Evolutionary conservation across 2,888 invertebrate genomes (phyloP), one percentile per base, ranked within the genome.

Genomic region (Temnothorax ravouxi): DNA sequence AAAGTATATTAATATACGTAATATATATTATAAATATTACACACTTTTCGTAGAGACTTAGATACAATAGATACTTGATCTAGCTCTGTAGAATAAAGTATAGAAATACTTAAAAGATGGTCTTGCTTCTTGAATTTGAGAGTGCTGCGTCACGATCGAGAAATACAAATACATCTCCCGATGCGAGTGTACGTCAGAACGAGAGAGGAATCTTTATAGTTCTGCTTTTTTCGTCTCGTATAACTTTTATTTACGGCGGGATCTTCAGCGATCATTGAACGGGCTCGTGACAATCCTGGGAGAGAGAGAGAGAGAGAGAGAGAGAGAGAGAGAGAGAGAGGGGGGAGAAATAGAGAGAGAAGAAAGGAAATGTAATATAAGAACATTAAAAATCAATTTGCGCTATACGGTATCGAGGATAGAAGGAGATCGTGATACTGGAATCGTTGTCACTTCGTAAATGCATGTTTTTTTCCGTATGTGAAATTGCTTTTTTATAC

Each of bases 221-320:
- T 62, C 67, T 71, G 80, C 83, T 83, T 88, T 83, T 89, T 88
- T 85, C 75, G 81, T 80, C 80, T 72, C 41, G 44, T 66, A 87
- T 71, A 85, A 81, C 84, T 89, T 88, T 89, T 89, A 89, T 89
- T 88, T 89, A 84, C 86, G 77, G 72, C 79, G 4, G 67, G 71
- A 54, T 44, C 81, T 61, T 81, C 74, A 81, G 66, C 84, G 89
- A 88, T 86, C 87, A 81, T 79, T 81, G 86, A 89, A 89, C 84
- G 84, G 79, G 79, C 72, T 76, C 83, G 81, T 89, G 86, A 86
- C 86, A 84, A 87, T 64, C 61, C 6, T 25, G 50, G 11, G 50
- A 38, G 25, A 54, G 38, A 59, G 74, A 61, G 34, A 50, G 8
- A 13, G 15, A 52, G 8, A 15, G 13, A 69, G 50, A 2, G 11